These are phyloP conservation scores for Trialeurodes vaporariorum DNA, from an alignment of 1,140 invertebrate species.

Conservation along the genomic window DNA sequence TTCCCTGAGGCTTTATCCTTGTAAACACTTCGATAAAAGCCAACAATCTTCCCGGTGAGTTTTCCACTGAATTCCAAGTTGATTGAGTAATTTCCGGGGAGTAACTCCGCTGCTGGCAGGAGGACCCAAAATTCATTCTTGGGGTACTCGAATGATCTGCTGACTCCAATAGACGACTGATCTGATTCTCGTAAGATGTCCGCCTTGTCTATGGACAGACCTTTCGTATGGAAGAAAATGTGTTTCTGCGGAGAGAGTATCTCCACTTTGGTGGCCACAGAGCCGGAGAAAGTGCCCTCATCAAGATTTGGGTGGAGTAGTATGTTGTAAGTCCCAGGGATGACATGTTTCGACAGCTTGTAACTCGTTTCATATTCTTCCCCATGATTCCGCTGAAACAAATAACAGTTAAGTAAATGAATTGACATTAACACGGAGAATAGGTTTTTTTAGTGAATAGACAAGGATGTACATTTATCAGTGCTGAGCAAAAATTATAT, in stretches of 20 bases:
- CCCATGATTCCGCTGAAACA: neutral
- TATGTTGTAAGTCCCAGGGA: constrained; percentile 62
- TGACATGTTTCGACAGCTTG: constrained; percentile 51
- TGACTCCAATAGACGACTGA: constrained; percentile 24
- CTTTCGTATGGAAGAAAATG: constrained; percentile 57
- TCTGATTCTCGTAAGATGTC: neutral
- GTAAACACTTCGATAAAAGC: constrained; percentile 69
- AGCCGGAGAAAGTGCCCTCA: constrained; percentile 53
- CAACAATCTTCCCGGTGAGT: constrained; percentile 52
- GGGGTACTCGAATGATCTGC: constrained; percentile 38
- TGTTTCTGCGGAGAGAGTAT: constrained; percentile 42
- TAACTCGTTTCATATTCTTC: constrained; percentile 28
- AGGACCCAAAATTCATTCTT: constrained; percentile 56
- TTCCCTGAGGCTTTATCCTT: constrained; percentile 38
- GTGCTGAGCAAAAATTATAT: too few species aligned
- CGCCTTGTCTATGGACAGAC: constrained; percentile 39
- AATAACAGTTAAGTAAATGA: too few species aligned
- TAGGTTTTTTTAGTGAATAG: too few species aligned
- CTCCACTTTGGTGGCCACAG: constrained; percentile 55
- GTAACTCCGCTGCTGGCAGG: constrained; percentile 37
- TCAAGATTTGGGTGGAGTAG: constrained; percentile 56
- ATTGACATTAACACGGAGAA: too few species aligned
- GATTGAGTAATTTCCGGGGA: constrained; percentile 47
- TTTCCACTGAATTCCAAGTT: constrained; percentile 54
- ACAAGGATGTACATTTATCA: too few species aligned